Evolutionary conservation across 2,888 invertebrate species (phyloP), one percentile per base, ranked within the genome.

Genomic region (Parthenolecanium corni): DNA sequence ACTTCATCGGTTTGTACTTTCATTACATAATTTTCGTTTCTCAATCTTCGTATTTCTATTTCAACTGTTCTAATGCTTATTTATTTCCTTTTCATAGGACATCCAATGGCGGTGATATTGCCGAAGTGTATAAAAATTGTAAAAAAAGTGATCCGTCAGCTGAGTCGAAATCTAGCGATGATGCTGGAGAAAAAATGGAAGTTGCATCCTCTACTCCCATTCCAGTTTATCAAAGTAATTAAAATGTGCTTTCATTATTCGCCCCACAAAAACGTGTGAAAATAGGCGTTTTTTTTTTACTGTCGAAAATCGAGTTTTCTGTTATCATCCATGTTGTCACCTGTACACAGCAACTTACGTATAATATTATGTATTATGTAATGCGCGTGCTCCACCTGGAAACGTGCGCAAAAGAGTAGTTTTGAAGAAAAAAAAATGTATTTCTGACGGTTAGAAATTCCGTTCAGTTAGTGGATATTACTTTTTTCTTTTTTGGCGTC

Each of bases 51-150:
- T 9, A 9, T 9, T 31, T 31, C 9, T 31, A 9, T 31, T 31
- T 31, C n/a, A n/a, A n/a, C 36, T 21, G 18, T 16, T 14, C 14
- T 12, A 51, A 25, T 51, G 9, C 12, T 6, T 24, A 42, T 23
- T n/a, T 52, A 14, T 52, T 9, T 31, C 31, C 18, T 31, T 52
- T 40, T 11, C 2, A 16, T 12, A 63, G 64, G 11, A 65, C 65
- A 42, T 67, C 64, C 12, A 38, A 64, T 9, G 65, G 81, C 4
- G 79, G 80, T 2, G 86, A 86, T 67, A 77, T 82, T 9, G 81
- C 82, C 0, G 89, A 86, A 63, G 81, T 83, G 66, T 82, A 80
- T 69, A 85, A 85, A 70, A 76, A 31, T 46, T 74, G 73, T 23
- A 77, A 79, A 56, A 82, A 81, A 67, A 78, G 79, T 68, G 81